These are phyloP conservation scores for Coptodon bakossiorum DNA, from an alignment of 2,113 vertebrate species.

Conservation along the genomic window DNA sequence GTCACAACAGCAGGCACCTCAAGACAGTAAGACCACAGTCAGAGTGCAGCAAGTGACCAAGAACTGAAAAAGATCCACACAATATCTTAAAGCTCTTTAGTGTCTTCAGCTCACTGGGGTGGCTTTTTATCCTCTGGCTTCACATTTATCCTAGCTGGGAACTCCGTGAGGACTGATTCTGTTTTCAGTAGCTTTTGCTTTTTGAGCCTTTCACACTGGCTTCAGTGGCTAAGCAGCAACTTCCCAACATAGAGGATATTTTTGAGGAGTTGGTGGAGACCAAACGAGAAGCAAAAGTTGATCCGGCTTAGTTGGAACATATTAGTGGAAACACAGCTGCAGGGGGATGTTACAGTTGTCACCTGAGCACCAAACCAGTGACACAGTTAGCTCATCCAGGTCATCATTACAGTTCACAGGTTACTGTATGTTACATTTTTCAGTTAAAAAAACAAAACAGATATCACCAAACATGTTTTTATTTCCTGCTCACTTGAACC, in stretches of 20 bases:
- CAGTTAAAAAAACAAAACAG: not conserved
- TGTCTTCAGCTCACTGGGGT: fast-evolving
- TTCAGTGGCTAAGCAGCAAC: not conserved
- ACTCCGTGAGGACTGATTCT: not conserved
- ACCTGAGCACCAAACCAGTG: not conserved
- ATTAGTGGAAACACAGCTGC: not conserved
- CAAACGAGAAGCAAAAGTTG: not conserved
- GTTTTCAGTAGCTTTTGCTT: not conserved
- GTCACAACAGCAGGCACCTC: not conserved
- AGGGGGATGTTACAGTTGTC: not conserved
- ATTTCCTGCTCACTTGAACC: not conserved
- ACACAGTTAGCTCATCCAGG: not conserved
- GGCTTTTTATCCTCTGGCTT: not conserved
- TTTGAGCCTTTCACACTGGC: not conserved
- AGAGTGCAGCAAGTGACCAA: not conserved
- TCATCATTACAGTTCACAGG: not conserved
- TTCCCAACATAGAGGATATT: not conserved
- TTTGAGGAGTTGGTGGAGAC: not conserved
- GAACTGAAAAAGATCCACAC: not conserved
- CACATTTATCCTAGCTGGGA: not conserved
- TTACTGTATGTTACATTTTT: not conserved
- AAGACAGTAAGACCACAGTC: not conserved
- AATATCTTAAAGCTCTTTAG: not conserved
- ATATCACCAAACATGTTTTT: not conserved
- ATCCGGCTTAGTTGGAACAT: not conserved